Conservation (phyloP, 2,113 vertebrate species). For the Hippocampus barbouri region DNA sequence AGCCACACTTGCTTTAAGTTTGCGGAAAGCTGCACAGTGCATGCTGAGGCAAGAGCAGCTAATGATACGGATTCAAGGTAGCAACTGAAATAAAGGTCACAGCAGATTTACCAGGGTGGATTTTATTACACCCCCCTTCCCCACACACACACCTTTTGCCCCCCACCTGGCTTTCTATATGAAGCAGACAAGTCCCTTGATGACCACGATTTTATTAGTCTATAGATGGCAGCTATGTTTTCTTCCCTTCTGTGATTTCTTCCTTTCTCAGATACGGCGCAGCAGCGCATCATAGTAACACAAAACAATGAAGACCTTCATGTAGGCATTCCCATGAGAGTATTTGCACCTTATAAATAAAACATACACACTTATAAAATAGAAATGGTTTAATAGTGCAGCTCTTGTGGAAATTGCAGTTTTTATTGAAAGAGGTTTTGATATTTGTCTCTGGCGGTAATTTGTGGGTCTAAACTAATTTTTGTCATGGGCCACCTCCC, state of each 20-base stretch:
- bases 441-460: too few species aligned
- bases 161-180: slow-evolving; percentile 29
- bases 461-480: too few species aligned
- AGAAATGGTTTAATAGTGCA: too few species aligned
- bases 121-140: background rate
- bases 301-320: background rate
- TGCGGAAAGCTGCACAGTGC: slow-evolving; percentile 8
- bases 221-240: background rate
- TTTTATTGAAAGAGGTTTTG: too few species aligned
- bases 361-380: too few species aligned
- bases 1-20: background rate
- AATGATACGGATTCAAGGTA: slow-evolving; percentile 27
- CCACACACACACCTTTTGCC: background rate
- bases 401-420: too few species aligned
- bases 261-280: background rate
- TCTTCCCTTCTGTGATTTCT: background rate
- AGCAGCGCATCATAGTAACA: background rate
- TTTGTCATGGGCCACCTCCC: too few species aligned
- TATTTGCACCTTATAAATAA: too few species aligned
- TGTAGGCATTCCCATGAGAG: background rate
- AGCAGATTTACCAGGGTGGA: slow-evolving; percentile 31
- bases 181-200: slow-evolving; percentile 20
- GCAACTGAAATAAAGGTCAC: slow-evolving; percentile 35
- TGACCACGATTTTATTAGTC: slow-evolving; percentile 21
- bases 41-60: slow-evolving; percentile 18